Evolutionary conservation across 2,888 invertebrate genomes (phyloP).

Genomic region (Eupithecia subumbrata): DNA sequence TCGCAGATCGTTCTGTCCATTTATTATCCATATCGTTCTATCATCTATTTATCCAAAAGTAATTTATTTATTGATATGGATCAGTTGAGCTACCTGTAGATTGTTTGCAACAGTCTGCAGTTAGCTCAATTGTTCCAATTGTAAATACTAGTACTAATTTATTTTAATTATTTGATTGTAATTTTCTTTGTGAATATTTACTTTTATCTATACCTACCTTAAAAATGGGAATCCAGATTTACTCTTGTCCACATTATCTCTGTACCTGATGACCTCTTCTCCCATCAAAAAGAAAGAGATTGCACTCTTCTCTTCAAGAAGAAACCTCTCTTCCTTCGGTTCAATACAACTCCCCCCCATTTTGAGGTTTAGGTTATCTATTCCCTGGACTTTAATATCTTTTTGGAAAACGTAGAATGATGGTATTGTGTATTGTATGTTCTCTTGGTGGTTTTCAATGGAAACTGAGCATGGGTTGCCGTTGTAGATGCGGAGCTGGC

Average conservation of each 20-base stretch:
- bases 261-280: slow-evolving; percentile 54
- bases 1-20: no score
- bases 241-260: slow-evolving; percentile 81
- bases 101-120: no score
- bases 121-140: no score
- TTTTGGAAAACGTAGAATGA: slow-evolving; percentile 59
- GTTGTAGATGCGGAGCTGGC: slow-evolving; percentile 86
- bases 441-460: slow-evolving; percentile 76
- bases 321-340: slow-evolving; percentile 51
- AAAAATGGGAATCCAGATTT: slow-evolving; percentile 82
- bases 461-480: slow-evolving; percentile 74
- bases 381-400: slow-evolving; percentile 50
- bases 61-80: no score
- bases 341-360: slow-evolving; percentile 59
- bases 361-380: slow-evolving; percentile 50
- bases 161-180: no score
- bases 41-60: no score
- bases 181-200: no score
- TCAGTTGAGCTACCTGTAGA: no score
- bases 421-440: slow-evolving; percentile 62
- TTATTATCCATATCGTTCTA: no score
- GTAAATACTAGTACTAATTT: no score
- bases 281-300: slow-evolving; percentile 63
- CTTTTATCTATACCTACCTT: slow-evolving; percentile 70
- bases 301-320: slow-evolving; percentile 63